phyloP scores from a whole-genome alignment of 2,797 vertebrate species.

The Enteromius viviparus region DNA sequence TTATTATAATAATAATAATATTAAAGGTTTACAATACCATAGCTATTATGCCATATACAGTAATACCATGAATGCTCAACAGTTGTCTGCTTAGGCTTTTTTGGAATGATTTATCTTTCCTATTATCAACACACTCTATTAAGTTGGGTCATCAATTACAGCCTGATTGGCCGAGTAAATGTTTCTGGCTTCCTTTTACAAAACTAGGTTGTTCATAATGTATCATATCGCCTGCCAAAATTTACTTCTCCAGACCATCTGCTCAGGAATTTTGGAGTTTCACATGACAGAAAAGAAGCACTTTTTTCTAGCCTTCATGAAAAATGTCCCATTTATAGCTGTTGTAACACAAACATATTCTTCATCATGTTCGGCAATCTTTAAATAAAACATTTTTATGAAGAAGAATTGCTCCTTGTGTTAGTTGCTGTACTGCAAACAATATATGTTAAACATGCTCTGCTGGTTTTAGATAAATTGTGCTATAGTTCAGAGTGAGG shows the following conservation, averaged over 20 bases:
- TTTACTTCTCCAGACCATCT: slow-evolving; percentile 63
- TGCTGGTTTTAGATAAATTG: slow-evolving; percentile 18
- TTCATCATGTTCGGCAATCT: neutral
- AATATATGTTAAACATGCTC: slow-evolving; percentile 23
- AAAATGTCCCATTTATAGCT: slow-evolving; percentile 26
- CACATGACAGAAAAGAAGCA: slow-evolving; percentile 48
- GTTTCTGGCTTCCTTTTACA: slow-evolving; percentile 31
- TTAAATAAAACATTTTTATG: slow-evolving; percentile 50
- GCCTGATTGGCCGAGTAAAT: slow-evolving; percentile 12
- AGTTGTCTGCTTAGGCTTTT: neutral
- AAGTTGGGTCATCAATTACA: slow-evolving; percentile 9
- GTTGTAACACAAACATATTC: slow-evolving; percentile 53
- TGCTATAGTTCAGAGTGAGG: neutral
- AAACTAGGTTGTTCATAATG: slow-evolving; percentile 16
- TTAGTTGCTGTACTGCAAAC: slow-evolving; percentile 59
- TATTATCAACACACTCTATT: slow-evolving; percentile 13
- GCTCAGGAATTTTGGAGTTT: slow-evolving; percentile 20
- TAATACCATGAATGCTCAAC: neutral
- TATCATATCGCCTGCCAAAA: slow-evolving; percentile 53
- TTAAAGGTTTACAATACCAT: neutral
- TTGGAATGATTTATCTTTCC: neutral
- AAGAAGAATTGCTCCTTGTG: slow-evolving; percentile 7
- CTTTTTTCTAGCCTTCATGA: neutral
- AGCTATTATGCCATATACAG: neutral
- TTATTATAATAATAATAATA: neutral